A percentile compares a stretch with the other conserved stretches of the same genome.
These are phyloP conservation scores for Phasianus colchicus DNA, from an alignment of 2,113 vertebrate species.

Conservation along the genomic window DNA sequence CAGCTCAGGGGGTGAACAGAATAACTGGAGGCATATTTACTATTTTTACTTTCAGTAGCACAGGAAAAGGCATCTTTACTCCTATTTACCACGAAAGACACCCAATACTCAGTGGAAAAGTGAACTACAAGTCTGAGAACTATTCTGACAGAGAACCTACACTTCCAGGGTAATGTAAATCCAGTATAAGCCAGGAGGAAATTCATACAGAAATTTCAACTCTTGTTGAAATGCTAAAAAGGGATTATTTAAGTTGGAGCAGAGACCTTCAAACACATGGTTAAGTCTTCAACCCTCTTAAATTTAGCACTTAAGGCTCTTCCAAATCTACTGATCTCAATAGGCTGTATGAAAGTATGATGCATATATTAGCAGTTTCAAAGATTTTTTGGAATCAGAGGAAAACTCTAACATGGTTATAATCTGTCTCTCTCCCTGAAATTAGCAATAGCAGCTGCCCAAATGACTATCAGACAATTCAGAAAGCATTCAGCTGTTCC, in stretches of 20 bases:
- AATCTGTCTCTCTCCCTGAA: constrained; percentile 4
- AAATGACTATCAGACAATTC: constrained; percentile 49
- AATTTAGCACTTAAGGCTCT: neutral
- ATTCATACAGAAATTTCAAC: neutral
- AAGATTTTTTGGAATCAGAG: constrained; percentile 34
- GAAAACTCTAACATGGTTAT: constrained; percentile 4
- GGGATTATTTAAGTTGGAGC: neutral
- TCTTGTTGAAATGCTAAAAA: neutral
- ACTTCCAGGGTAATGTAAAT: neutral
- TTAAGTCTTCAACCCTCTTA: neutral
- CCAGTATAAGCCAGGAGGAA: neutral
- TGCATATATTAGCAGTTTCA: neutral
- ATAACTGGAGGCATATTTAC: neutral
- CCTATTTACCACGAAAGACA: constrained; percentile 3
- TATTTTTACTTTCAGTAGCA: neutral
- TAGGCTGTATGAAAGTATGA: neutral
- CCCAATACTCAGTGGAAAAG: neutral
- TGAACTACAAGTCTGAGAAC: neutral
- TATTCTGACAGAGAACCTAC: neutral
- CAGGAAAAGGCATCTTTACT: neutral
- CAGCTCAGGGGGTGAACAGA: neutral
- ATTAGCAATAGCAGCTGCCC: constrained; percentile 50
- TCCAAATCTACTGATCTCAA: neutral
- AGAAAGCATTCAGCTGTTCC: constrained; percentile 43
- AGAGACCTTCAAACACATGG: neutral